A percentile compares a stretch with the other conserved stretches of the same genome.
Conservation (phyloP, 2,113 vertebrate genomes). For the Oceanodroma tethys region DNA sequence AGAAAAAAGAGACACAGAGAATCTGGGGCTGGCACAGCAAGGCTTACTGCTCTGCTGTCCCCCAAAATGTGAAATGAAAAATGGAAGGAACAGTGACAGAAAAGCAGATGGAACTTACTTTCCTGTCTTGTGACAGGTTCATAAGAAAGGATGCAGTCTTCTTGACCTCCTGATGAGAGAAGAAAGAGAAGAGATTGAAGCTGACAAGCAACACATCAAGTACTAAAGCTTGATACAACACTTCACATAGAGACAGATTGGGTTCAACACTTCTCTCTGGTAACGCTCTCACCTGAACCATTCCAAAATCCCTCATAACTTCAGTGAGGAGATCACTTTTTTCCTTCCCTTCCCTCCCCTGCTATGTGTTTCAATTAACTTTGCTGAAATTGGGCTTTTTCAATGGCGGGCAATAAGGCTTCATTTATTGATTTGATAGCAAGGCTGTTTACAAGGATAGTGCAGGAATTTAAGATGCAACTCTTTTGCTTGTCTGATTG, state of each 20-base stretch:
- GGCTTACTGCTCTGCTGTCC: background rate
- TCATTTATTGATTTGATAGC: background rate
- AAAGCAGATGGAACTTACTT: constrained; percentile 79
- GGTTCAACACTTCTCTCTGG: background rate
- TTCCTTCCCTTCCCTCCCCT: background rate
- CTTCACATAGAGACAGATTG: background rate
- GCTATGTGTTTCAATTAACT: background rate
- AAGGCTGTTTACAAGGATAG: background rate
- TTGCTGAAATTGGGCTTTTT: background rate
- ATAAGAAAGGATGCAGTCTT: constrained; percentile 93
- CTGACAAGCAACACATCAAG: background rate
- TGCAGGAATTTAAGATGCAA: background rate
- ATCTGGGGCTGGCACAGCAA: background rate
- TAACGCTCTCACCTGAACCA: constrained; percentile 27
- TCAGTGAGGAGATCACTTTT: background rate
- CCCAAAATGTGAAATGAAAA: background rate
- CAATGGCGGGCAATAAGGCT: background rate
- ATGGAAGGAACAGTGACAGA: background rate
- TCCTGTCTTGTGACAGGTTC: constrained; percentile 94
- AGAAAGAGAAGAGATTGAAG: constrained; percentile 61
- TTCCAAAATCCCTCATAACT: constrained; percentile 20
- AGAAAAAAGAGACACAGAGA: background rate
- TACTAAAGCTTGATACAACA: background rate
- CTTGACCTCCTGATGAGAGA: constrained; percentile 87
- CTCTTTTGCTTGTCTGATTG: background rate